Base-by-base conservation (phyloP, 37 sponge, comb jelly and placozoan species). In the Sycon ciliatum region DNA sequence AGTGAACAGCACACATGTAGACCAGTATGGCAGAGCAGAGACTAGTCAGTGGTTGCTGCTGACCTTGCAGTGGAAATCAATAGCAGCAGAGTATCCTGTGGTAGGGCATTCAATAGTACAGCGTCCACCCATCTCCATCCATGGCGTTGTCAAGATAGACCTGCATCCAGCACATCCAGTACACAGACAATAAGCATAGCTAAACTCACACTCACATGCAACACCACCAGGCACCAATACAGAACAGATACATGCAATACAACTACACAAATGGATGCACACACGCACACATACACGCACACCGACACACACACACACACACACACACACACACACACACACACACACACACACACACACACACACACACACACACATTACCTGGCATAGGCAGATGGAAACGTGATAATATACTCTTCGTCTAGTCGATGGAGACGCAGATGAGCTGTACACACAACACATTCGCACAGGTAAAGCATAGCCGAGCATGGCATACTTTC, bases 121-220 rank as follows among this genome's bases (percentile, higher is more conserved):
- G 69, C 92, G 92, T 1, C 99, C 99, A 11, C 99, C 99, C 49
- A 96, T 49, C 72, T 96, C 99, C 65, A 96, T 68, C 99, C 99
- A 96, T 0, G 99, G 99, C 11, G 80, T 58, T 13, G 90, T 96
- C 57, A 96, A 81, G 11, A 96, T 96, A 56, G 87, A 89, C 68
- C 87, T 85, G 73, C 11, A 32, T 16, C 18, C 54, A 49, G 16
- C 18, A 49, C 16, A 18, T 49, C 16, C 54, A 49, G 54, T 49
- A 49, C 54, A 49, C 18, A 20, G 18, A 49, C n/a, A n/a, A n/a
- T n/a, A n/a, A n/a, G n/a, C n/a, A n/a, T n/a, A n/a, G n/a, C n/a
- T n/a, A 42, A 13, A 18, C 49, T 42, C 9, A 42, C 13, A 42
- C 13, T 9, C 49, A 42, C 49, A 42, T 42, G 49, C 49, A 24